Evolutionary conservation across 37 sponge, comb jelly and placozoan genomes (phyloP), one percentile per base, ranked within the genome.

Genomic region (Chondrosia reniformis): DNA sequence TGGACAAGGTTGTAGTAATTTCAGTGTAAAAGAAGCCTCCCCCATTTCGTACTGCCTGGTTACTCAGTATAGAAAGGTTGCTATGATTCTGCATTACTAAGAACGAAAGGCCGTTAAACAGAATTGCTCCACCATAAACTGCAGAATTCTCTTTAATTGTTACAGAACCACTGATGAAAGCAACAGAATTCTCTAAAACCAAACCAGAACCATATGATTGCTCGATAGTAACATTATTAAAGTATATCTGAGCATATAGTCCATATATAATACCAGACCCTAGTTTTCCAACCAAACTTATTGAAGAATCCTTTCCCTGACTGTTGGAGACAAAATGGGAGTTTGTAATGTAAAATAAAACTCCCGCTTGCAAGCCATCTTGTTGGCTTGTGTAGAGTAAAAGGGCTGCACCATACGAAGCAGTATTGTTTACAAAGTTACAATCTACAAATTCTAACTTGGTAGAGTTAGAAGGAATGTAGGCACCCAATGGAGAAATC

Each of bases 371-470:
- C 31, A 55, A 31, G 15, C 43, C 84, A 27, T n/a, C n/a, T n/a
- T 7, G n/a, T 44, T 69, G 9, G 4, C 5, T n/a, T 46, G 54
- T 28, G 30, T 39, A 63, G n/a, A 76, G 25, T 32, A 21, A 6
- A 13, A 84, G 49, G 28, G 69, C 84, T 6, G 63, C 69, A 32
- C 83, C 83, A 41, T 33, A 27, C 31, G 67, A 31, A 24, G 57
- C 84, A 27, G 19, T 19, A 45, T 84, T 84, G 0, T 62, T 19
- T n/a, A 33, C 0, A 34, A 84, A 84, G 2, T 22, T 15, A 15
- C 45, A 38, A 4, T 59, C 55, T 0, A 61, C 46, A 44, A 69
- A 69, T 25, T 19, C 32, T 30, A 82, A 24, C 4, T 55, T 10
- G 59, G 45, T 54, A 6, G 19, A 4, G 1, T 28, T 45, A 0